Conservation (phyloP, 2,888 invertebrate genomes). For the Ethmia dodecea region DNA sequence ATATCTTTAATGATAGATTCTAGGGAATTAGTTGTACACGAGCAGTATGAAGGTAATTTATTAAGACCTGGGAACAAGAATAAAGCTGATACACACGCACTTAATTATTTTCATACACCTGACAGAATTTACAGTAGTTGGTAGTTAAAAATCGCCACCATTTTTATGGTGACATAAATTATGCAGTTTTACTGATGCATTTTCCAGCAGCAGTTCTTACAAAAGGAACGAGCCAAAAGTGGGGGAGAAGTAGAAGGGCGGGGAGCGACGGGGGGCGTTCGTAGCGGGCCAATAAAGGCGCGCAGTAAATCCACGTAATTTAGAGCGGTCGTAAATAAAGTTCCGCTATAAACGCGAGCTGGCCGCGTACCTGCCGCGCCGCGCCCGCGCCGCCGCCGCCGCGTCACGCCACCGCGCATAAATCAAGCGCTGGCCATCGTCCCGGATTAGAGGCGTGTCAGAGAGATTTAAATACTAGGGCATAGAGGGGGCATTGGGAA, state of each 20-base stretch:
- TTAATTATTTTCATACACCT: too few relatives aligned
- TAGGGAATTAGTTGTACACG: too few relatives aligned
- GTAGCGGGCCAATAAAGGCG: conserved; percentile 72
- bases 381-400: conserved; percentile 28
- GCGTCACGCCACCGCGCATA: conserved; percentile 36
- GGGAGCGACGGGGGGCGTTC: conserved; percentile 38
- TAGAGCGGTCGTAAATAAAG: conserved; percentile 74
- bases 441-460: too few relatives aligned
- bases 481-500: too few relatives aligned
- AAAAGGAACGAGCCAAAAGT: conserved; percentile 37
- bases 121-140: conserved; percentile 17
- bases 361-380: conserved; percentile 63
- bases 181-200: conserved; percentile 44
- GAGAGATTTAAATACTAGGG: too few relatives aligned
- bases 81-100: too few relatives aligned
- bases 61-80: too few relatives aligned
- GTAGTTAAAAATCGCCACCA: conserved; percentile 33
- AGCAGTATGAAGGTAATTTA: too few relatives aligned
- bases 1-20: too few relatives aligned
- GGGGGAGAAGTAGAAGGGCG: conserved; percentile 40
- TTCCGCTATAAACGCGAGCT: conserved; percentile 69
- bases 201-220: conserved; percentile 40
- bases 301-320: conserved; percentile 76
- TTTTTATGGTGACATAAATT: conserved; percentile 47
- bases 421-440: conserved; percentile 39